These are phyloP conservation scores for Hipparchia sbordonii DNA, from an alignment of 2,888 invertebrate genomes.

Conservation along the genomic window DNA sequence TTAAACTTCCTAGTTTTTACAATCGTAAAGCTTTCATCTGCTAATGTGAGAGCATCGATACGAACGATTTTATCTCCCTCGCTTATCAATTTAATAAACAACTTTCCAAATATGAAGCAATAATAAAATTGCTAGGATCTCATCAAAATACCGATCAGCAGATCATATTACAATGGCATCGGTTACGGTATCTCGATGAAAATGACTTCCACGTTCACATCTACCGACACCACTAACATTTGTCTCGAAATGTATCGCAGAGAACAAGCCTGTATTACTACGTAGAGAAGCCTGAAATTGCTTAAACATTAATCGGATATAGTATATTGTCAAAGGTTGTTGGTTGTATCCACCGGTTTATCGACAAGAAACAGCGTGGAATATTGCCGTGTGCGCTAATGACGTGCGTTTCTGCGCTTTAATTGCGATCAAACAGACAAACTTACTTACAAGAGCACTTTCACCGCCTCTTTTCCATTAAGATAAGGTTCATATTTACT, in stretches of 20 bases:
- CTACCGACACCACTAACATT: conserved; percentile 12
- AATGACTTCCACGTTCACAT: conserved; percentile 51
- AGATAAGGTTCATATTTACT: conserved; percentile 43
- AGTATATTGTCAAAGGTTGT: conserved; percentile 31
- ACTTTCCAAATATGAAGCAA: conserved; percentile 52
- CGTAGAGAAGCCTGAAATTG: conserved; percentile 16
- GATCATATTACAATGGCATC: conserved; percentile 64
- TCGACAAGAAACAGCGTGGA: conserved; percentile 77
- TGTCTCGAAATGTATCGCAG: conserved; percentile 25
- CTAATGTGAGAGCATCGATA: conserved; percentile 40
- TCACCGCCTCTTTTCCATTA: conserved; percentile 34
- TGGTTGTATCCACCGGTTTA: conserved; percentile 49
- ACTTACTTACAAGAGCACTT: conserved; percentile 49
- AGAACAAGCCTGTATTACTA: conserved; percentile 24
- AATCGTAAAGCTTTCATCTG: conserved; percentile 40
- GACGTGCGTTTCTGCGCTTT: conserved; percentile 78
- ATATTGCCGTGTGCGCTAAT: conserved; percentile 80
- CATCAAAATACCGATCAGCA: conserved; percentile 72
- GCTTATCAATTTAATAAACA: conserved; percentile 50
- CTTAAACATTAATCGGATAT: conserved; percentile 14
- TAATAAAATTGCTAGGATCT: conserved; percentile 58
- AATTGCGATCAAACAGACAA: conserved; percentile 74
- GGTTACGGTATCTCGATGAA: conserved; percentile 57
- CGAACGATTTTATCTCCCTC: conserved; percentile 44
- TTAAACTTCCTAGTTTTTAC: conserved; percentile 40